Conservation (phyloP, 2,113 vertebrate genomes). For the Scomber scombrus region DNA sequence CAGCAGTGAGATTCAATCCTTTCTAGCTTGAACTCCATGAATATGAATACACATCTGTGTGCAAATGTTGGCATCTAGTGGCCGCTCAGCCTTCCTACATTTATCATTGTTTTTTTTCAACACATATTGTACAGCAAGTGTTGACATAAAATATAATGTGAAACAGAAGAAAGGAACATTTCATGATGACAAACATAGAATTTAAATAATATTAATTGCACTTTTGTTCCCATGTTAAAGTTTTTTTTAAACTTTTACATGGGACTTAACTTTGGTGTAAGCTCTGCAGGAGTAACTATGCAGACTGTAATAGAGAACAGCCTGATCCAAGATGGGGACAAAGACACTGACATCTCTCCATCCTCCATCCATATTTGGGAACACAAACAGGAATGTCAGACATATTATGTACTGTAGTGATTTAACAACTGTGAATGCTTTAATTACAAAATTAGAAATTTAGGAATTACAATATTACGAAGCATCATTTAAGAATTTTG, state of each 20-base stretch:
- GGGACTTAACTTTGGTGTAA: conserved; percentile 9
- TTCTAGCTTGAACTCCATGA: neutral
- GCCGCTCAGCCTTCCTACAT: neutral
- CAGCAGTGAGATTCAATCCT: neutral
- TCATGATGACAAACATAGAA: conserved; percentile 1
- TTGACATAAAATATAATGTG: neutral
- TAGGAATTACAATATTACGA: too few species aligned
- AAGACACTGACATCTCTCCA: neutral
- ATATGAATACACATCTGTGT: neutral
- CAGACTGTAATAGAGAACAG: conserved; percentile 10
- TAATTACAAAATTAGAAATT: too few species aligned
- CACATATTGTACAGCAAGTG: neutral
- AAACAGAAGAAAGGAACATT: neutral
- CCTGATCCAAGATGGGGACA: neutral
- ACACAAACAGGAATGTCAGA: neutral
- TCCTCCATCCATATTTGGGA: neutral
- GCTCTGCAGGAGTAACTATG: neutral
- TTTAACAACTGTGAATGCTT: neutral
- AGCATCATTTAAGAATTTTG: too few species aligned
- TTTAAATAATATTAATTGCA: neutral
- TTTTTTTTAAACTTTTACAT: neutral
- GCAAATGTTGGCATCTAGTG: conserved; percentile 6
- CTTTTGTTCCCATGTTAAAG: neutral
- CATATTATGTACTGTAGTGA: neutral
- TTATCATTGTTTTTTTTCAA: too few species aligned